Evolutionary conservation across 2,113 vertebrate genomes (phyloP).

Genomic region (Gadus chalcogrammus): DNA sequence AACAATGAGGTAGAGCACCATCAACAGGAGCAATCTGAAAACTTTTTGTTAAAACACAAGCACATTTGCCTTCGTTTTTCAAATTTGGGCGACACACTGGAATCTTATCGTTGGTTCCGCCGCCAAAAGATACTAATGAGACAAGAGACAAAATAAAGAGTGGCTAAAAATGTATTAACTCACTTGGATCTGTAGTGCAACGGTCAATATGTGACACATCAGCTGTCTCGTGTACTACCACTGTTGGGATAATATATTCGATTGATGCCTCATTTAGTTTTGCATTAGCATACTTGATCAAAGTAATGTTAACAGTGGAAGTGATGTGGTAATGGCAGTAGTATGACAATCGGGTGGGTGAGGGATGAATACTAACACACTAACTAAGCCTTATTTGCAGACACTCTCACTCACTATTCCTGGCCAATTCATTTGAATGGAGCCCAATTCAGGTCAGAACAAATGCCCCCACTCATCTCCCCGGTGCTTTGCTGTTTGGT

Average conservation of each 20-base stretch:
- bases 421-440: constrained; percentile 37
- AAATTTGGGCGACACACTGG: background rate
- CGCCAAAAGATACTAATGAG: background rate
- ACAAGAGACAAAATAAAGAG: background rate
- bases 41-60: no score
- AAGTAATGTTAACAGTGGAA: no score
- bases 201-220: no score
- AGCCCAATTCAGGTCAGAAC: constrained; percentile 31
- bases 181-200: background rate
- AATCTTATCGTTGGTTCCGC: background rate
- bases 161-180: background rate
- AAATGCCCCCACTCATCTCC: constrained; percentile 29
- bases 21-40: no score
- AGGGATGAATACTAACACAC: no score
- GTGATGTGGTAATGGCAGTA: no score
- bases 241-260: no score
- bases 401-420: background rate
- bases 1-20: no score
- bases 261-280: no score
- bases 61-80: background rate
- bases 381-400: background rate
- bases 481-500: constrained; percentile 40
- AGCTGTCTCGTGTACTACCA: no score
- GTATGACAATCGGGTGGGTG: no score
- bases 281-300: no score